A percentile compares a stretch with the other conserved stretches of the same genome.
phyloP scores from a whole-genome alignment of 2,797 vertebrate genomes.

The Neosalanx taihuensis region DNA sequence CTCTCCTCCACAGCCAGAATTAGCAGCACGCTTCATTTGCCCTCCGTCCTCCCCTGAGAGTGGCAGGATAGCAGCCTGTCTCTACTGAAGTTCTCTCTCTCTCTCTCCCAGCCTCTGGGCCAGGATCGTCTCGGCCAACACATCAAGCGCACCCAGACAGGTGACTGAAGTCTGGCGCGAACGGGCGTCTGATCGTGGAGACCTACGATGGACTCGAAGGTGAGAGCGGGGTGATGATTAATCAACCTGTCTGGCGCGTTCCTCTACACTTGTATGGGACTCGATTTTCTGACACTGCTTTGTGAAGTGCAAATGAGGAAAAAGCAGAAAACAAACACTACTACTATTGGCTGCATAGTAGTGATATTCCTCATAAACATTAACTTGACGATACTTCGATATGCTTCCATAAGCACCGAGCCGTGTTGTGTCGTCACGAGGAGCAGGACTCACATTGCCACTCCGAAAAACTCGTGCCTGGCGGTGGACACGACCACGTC shows the following conservation, averaged over 20 bases:
- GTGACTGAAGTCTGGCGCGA: conserved; percentile 33
- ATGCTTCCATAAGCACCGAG: no score
- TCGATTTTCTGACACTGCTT: background rate
- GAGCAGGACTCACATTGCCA: conserved; percentile 88
- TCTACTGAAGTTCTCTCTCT: conserved; percentile 1
- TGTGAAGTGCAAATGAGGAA: background rate
- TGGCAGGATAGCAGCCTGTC: background rate
- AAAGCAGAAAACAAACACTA: no score
- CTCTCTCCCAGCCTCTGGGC: conserved; percentile 14
- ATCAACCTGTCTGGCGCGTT: no score
- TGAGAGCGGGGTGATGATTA: no score
- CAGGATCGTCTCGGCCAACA: conserved; percentile 17
- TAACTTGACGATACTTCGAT: no score
- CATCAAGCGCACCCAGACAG: conserved; percentile 37
- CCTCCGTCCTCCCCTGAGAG: conserved; percentile 1
- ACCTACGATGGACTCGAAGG: background rate
- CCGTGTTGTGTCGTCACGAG: conserved; percentile 23
- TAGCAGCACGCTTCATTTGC: conserved; percentile 21
- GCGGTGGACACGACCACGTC: conserved; percentile 96
- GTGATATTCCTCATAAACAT: no score
- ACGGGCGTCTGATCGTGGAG: conserved; percentile 25
- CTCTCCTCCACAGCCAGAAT: conserved; percentile 21
- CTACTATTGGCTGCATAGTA: no score
- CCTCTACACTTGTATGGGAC: background rate
- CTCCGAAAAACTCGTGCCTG: conserved; percentile 96